Conservation (phyloP, 1,140 invertebrate genomes). For the Teleogryllus occipitalis region DNA sequence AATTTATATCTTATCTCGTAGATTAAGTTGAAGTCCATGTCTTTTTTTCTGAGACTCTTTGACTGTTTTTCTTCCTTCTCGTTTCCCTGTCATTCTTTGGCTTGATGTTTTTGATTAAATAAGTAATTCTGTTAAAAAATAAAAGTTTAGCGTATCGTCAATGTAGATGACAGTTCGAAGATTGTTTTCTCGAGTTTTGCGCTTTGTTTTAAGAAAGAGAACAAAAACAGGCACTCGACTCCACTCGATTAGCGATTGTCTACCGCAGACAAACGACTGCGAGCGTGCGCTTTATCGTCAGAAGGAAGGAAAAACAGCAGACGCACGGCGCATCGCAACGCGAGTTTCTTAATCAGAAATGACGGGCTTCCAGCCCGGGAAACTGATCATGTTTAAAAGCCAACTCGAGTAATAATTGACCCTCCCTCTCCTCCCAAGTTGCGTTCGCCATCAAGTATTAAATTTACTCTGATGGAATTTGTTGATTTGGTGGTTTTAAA, state of each 20-base stretch:
- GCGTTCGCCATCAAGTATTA: no score
- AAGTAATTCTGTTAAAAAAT: constrained; percentile 6
- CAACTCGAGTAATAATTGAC: not conserved
- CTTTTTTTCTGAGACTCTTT: not conserved
- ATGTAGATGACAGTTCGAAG: constrained; percentile 1
- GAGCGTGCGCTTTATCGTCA: not conserved
- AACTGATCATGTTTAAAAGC: not conserved
- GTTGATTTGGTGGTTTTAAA: no score
- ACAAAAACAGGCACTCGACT: not conserved
- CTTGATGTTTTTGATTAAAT: constrained; percentile 6
- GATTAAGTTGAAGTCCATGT: not conserved
- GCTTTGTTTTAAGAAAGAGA: not conserved
- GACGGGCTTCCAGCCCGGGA: not conserved
- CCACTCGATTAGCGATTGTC: constrained; percentile 3
- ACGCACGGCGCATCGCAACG: not conserved
- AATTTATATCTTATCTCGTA: not conserved
- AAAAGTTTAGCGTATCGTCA: not conserved
- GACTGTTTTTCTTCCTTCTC: not conserved
- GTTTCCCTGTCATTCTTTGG: not conserved
- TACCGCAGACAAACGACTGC: not conserved
- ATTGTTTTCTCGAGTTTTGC: not conserved
- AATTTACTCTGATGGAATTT: no score
- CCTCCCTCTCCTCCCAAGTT: not conserved
- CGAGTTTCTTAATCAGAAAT: not conserved
- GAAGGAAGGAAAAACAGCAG: not conserved